Base-by-base conservation (phyloP, 2,113 vertebrate species). In the Oreochromis spilurus region DNA sequence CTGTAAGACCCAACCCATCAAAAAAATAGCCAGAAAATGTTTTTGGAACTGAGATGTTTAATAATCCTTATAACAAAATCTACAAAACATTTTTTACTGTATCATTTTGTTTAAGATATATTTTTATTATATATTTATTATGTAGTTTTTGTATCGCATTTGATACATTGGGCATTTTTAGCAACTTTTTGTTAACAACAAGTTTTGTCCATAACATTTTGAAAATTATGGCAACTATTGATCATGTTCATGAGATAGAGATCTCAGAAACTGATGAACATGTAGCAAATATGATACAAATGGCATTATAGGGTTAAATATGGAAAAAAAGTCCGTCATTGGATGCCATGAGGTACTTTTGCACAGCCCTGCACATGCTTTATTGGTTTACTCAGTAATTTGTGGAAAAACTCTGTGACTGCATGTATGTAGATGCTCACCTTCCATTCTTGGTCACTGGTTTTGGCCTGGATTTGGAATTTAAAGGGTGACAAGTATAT, bases 391-490 rank as follows among this genome's bases (percentile, higher is more conserved):
- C 38, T 43, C 16, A 19, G 43, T 77, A 50, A 31, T 29, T 0
- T 34, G 29, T 13, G 7, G 58, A 45, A 38, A 80, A 29, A 0
- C 19, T 79, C 52, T 26, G 36, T n/a, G 19, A 1, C 24, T n/a
- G 0, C 24, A 38, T 29, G 45, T 24, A 11, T 4, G 4, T 3
- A 7, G 7, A 1, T 58, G 72, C 93, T 91, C 79, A 96, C 96
- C 89, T 83, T 24, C 95, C 94, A 95, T 0, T 8, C 12, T 34
- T 94, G 40, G 1, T 79, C 3, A 8, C 12, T 57, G 9, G 29
- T 6, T 88, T 90, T 96, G 80, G 92, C 45, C 88, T 96, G 92
- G 85, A 94, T 36, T 24, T 96, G 4, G 45, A 94, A 96, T 0
- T 65, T 2, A 10, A 93, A 92, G 0, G 1, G 0, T 1, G 0